Base-by-base conservation (phyloP, 2,113 vertebrate genomes). In the Suricata suricatta region DNA sequence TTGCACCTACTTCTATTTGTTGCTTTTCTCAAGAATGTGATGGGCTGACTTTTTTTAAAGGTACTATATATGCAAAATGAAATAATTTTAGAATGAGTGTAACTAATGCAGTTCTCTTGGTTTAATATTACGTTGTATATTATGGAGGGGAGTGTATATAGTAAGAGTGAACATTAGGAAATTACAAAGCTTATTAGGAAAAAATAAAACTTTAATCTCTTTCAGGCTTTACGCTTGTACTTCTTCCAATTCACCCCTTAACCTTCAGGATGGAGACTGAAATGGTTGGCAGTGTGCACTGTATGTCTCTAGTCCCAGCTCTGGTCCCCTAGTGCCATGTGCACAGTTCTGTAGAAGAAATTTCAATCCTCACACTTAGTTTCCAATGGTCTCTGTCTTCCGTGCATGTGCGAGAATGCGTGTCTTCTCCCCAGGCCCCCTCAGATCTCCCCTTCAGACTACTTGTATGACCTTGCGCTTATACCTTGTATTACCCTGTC, bases 31-130 rank as follows among this genome's bases (percentile, higher is more conserved):
- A 68, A 72, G 57, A 90, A 82, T 72, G 81, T 64, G 12, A 60
- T 71, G 54, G 85, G 50, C 54, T 57, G 77, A 12, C 54, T 88
- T 71, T 72, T 57, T 57, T 57, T 57, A 19, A 57, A 19, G 71
- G 52, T 90, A n/a, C 17, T 21, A 1, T 50, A 1, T 38, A 2
- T 57, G 64, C 5, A 96, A 33, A 88, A 64, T 57, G 27, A 86
- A 95, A 80, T 83, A 31, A 33, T 89, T 90, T 54, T 82, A 47
- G 12, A 68, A 68, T 87, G 71, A 63, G 44, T 88, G 88, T 94
- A 69, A 41, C 13, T 38, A 27, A 85, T 80, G 19, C 57, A n/a
- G 25, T 17, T 89, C 17, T 79, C 87, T 96, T 97, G 79, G 25
- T 27, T 93, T 93, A 66, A 60, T 77, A 90, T 64, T 69, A 69